These are phyloP conservation scores for Camptogramma bilineatum DNA, from an alignment of 2,888 invertebrate genomes.

Conservation along the genomic window DNA sequence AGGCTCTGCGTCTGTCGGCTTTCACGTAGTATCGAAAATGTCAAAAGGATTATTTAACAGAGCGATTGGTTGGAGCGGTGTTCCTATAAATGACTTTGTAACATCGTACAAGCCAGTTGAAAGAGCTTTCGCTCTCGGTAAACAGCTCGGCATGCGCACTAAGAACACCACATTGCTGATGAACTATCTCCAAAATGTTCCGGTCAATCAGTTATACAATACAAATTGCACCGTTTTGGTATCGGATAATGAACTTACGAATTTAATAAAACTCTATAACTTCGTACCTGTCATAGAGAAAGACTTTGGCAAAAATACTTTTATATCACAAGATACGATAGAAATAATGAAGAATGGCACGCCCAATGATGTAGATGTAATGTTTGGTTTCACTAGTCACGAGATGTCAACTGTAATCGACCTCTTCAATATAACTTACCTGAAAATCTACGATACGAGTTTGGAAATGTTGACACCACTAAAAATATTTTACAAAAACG, in stretches of 20 bases:
- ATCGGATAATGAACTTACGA: slow-evolving; percentile 35
- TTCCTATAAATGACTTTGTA: slow-evolving; percentile 76
- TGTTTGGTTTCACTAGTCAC: slow-evolving; percentile 24
- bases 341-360: slow-evolving; percentile 17
- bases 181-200: slow-evolving; percentile 47
- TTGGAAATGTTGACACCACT: slow-evolving; percentile 31
- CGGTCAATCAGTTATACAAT: slow-evolving; percentile 41
- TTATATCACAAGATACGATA: slow-evolving; percentile 14
- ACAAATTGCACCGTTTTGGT: slow-evolving; percentile 28
- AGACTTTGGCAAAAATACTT: slow-evolving; percentile 41
- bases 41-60: slow-evolving; percentile 63
- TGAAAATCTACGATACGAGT: slow-evolving; percentile 18
- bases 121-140: slow-evolving; percentile 51
- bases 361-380: slow-evolving; percentile 26
- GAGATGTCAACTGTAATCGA: slow-evolving; percentile 10
- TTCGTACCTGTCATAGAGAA: slow-evolving; percentile 51
- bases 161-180: slow-evolving; percentile 47
- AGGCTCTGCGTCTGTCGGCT: slow-evolving; percentile 24
- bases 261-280: slow-evolving; percentile 22
- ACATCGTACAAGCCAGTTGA: slow-evolving; percentile 78
- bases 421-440: background rate
- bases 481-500: slow-evolving; percentile 7
- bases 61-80: slow-evolving; percentile 88
- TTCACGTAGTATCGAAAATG: slow-evolving; percentile 65
- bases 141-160: slow-evolving; percentile 47